Base-by-base conservation (phyloP, 2,888 invertebrate species). In the Amorpha juglandis region DNA sequence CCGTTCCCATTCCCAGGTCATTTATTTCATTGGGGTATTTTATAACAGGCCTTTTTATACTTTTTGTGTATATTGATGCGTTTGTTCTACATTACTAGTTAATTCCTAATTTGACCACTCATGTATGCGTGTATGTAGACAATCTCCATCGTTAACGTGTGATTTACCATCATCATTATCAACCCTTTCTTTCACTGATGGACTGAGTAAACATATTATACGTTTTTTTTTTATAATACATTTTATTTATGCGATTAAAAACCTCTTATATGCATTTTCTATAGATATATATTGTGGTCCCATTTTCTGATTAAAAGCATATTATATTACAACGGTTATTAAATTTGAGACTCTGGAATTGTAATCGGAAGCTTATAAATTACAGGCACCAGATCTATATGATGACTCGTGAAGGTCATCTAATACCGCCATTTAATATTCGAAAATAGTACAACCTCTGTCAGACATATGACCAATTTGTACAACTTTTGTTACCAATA, bases 401-500 rank as follows among this genome's bases (percentile, higher is more conserved):
- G 14, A 45, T 0, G 45, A 45, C 12, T 12, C 14, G 11, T 45
- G 3, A 38, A 38, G 45, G 7, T 45, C 12, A 45, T 45, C 1
- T 45, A 14, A 45, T 14, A 14, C 45, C 11, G 14, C 11, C 14
- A 45, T 1, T 1, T 12, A 45, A 2, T 45, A 45, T 45, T 14
- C 45, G 11, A 45, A 45, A 45, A 45, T 12, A 45, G 45, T 12
- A 45, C 45, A 45, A 11, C 4, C 45, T 6, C 27, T 27, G 6
- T 9, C 42, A 42, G 21, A 52, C 21, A 53, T 50, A 35, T 8
- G 21, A n/a, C 53, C 53, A 33, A 35, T 53, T n/a, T 14, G 33
- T 6, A 68, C 63, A 62, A 21, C n/a, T n/a, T n/a, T 51, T 63
- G 55, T 67, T 66, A 35, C 38, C n/a, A 50, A 50, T 50, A 50